These are phyloP conservation scores for Gobio gobio DNA, from an alignment of 2,113 vertebrate species.

Conservation along the genomic window DNA sequence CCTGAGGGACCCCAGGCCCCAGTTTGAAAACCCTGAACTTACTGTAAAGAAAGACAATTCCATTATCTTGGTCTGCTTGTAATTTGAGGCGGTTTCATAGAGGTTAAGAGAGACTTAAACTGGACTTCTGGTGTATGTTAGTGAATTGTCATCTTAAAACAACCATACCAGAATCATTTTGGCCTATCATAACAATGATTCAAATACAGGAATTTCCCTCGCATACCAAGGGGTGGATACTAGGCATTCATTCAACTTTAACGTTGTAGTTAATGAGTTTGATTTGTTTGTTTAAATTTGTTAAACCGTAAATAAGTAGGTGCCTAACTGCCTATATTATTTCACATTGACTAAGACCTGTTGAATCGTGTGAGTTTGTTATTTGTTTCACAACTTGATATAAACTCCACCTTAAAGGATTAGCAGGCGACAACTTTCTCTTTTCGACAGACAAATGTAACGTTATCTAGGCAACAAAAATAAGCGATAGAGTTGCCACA, in stretches of 20 bases:
- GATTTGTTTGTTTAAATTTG: neutral
- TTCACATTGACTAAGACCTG: neutral
- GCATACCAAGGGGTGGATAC: slow-evolving; percentile 6
- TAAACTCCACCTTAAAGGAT: neutral
- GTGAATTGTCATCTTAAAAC: neutral
- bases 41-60: neutral
- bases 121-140: neutral
- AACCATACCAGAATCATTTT: neutral
- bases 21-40: no score
- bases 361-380: neutral
- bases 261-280: neutral
- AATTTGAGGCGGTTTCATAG: neutral
- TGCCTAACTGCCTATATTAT: neutral
- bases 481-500: neutral
- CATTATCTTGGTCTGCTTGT: slow-evolving; percentile 1
- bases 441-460: neutral
- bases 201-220: slow-evolving; percentile 18
- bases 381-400: neutral
- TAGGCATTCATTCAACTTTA: neutral
- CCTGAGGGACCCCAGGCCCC: no score
- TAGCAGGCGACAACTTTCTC: neutral
- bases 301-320: no score
- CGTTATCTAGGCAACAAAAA: neutral
- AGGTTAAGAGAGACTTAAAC: neutral
- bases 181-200: neutral